Conservation (phyloP, 2,113 vertebrate species). For the Melanotaenia duboulayi region DNA sequence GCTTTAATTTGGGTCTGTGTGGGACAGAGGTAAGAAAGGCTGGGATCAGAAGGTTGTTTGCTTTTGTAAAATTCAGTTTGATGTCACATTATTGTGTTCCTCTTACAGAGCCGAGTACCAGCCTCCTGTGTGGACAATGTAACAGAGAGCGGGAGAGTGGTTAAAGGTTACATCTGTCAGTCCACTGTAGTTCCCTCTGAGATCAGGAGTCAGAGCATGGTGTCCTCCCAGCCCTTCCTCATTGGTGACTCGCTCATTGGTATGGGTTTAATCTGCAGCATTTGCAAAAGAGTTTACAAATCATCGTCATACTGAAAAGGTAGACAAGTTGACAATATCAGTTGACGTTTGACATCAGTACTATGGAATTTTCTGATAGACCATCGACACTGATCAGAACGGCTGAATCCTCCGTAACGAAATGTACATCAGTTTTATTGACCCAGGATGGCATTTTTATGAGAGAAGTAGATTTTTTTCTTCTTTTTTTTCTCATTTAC, state of each 20-base stretch:
- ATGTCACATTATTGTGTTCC: background rate
- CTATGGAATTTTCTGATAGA: too few relatives aligned
- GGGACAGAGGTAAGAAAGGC: slow-evolving; percentile 86
- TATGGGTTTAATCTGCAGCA: slow-evolving; percentile 58
- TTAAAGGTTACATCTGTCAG: slow-evolving; percentile 88
- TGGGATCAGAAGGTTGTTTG: background rate
- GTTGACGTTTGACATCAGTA: too few relatives aligned
- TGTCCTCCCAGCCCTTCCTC: slow-evolving; percentile 90
- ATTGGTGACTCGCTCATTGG: slow-evolving; percentile 89
- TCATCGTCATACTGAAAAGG: background rate
- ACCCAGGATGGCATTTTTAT: too few relatives aligned
- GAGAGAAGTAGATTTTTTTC: too few relatives aligned
- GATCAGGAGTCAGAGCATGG: slow-evolving; percentile 83
- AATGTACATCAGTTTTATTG: background rate
- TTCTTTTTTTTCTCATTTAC: too few relatives aligned
- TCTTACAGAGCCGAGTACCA: slow-evolving; percentile 80
- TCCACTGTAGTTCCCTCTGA: slow-evolving; percentile 88
- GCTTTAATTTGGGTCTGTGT: slow-evolving; percentile 89
- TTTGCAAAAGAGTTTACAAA: background rate
- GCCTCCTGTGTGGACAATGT: slow-evolving; percentile 89
- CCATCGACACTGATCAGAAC: background rate
- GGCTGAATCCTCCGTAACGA: background rate
- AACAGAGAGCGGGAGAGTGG: slow-evolving; percentile 80
- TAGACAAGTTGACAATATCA: background rate
- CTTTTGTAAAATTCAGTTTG: background rate